Conservation (phyloP, 2,113 vertebrate genomes). For the Catharus bicknelli region DNA sequence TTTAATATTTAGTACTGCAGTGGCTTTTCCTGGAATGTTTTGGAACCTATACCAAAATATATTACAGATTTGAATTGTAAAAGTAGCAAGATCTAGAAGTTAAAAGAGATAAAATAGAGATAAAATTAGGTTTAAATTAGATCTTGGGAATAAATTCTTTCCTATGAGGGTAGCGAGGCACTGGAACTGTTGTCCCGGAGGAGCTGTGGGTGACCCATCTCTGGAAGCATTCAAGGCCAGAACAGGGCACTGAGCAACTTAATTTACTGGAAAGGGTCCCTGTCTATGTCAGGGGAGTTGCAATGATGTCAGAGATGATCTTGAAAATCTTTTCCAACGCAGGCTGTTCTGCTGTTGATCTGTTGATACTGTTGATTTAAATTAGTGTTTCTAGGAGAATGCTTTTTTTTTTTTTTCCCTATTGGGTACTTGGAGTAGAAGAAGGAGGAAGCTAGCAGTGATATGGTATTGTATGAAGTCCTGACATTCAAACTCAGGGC, state of each 20-base stretch:
- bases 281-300: neutral
- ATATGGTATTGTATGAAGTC: neutral
- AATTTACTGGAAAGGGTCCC: neutral
- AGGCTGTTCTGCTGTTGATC: neutral
- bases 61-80: neutral
- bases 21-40: neutral
- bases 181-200: neutral
- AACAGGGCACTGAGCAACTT: neutral
- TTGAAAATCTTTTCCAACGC: neutral
- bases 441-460: neutral
- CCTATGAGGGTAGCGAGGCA: neutral
- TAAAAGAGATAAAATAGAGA: neutral
- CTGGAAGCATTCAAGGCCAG: neutral
- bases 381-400: rapidly evolving
- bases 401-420: neutral
- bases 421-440: neutral
- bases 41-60: neutral
- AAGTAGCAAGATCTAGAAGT: neutral
- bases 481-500: neutral
- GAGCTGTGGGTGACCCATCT: neutral
- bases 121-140: neutral
- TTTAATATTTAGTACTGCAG: neutral
- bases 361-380: neutral
- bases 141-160: neutral
- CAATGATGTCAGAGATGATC: neutral